Conservation (phyloP, 2,113 vertebrate genomes). For the Pseudopodoces humilis region DNA sequence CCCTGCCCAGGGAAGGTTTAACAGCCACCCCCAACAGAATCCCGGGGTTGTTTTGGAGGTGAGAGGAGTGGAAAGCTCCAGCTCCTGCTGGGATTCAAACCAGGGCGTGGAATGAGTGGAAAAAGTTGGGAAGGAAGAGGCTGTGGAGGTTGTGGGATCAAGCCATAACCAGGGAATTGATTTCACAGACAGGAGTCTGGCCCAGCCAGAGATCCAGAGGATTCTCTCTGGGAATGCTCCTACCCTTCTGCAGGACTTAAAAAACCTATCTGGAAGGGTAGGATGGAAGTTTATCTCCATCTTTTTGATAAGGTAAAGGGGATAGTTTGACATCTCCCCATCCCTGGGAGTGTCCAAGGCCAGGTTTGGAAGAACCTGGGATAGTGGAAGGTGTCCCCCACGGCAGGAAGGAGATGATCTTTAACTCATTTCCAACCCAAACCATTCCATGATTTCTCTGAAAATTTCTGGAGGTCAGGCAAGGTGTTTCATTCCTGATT, state of each 20-base stretch:
- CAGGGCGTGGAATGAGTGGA: neutral
- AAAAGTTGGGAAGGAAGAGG: neutral
- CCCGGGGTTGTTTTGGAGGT: rapidly evolving
- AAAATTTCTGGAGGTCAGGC: neutral
- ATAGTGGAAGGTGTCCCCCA: neutral
- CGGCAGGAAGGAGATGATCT: neutral
- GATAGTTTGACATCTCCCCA: neutral
- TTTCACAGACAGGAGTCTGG: neutral
- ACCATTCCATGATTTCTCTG: neutral
- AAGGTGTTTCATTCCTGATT: neutral
- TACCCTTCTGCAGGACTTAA: neutral
- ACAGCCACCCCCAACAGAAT: rapidly evolving
- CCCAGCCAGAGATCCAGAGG: neutral
- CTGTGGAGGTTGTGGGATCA: neutral
- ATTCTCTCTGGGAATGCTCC: neutral
- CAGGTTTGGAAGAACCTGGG: neutral
- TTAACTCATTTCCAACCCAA: neutral
- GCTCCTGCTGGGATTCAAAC: neutral
- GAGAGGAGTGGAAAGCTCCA: rapidly evolving
- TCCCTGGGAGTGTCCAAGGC: neutral
- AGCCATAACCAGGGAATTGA: neutral
- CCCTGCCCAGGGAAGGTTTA: neutral
- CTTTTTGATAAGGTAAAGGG: neutral
- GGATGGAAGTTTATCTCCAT: neutral
- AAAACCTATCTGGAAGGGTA: neutral